phyloP scores from a whole-genome alignment of 2,113 vertebrate genomes.

The Madoqua kirkii region DNA sequence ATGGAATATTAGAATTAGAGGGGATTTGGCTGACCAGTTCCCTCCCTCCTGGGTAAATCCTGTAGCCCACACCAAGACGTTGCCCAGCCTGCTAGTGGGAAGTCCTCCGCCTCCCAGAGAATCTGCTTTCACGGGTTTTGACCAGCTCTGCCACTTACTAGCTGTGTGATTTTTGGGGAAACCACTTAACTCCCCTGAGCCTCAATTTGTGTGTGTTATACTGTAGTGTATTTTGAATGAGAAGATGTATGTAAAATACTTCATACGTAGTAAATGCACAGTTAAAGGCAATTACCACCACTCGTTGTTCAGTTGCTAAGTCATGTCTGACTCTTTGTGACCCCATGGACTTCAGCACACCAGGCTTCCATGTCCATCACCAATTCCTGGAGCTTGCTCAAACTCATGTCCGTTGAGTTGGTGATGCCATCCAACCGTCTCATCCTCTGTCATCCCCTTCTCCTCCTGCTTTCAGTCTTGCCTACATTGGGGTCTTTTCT shows the following conservation, averaged over 20 bases:
- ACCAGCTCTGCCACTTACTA: not conserved
- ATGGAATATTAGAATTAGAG: not conserved
- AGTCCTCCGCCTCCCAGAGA: not conserved
- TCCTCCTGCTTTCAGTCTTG: not conserved
- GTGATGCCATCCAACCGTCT: not conserved
- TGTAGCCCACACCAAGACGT: not conserved
- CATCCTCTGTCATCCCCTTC: not conserved
- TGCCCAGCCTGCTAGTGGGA: not conserved
- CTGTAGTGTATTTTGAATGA: not conserved
- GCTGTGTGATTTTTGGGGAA: not conserved
- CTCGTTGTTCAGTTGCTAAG: not conserved
- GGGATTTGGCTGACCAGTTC: not conserved
- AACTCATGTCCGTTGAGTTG: not conserved
- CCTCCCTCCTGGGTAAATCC: not conserved
- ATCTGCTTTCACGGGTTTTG: not conserved
- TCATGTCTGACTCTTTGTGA: accelerated
- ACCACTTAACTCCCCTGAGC: not conserved
- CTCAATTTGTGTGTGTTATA: not conserved
- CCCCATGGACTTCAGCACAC: not conserved
- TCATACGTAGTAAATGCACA: not conserved
- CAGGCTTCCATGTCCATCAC: not conserved
- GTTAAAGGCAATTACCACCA: not conserved
- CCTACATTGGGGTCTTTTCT: not conserved
- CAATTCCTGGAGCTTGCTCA: not conserved
- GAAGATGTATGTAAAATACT: not conserved